Conservation (phyloP, 2,888 invertebrate genomes). For the Clanis bilineata region DNA sequence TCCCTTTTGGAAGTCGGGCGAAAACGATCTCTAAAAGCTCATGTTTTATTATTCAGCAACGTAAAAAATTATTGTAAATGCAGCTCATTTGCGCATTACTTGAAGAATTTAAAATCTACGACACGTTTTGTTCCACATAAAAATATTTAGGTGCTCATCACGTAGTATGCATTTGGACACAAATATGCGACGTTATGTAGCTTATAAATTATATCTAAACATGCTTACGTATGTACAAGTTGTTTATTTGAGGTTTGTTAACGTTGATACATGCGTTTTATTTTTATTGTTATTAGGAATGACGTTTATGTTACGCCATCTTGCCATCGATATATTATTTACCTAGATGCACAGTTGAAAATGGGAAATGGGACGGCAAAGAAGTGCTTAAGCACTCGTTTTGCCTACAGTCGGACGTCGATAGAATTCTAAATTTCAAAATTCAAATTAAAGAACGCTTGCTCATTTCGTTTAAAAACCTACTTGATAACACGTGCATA, state of each 20-base stretch:
- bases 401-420: no score
- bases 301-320: background rate
- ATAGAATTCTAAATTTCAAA: no score
- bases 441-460: no score
- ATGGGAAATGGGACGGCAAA: no score
- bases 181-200: constrained; percentile 8
- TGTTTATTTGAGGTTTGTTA: background rate
- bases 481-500: no score
- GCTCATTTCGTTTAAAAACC: no score
- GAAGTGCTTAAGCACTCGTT: no score
- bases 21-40: background rate
- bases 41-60: background rate
- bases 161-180: constrained; percentile 11
- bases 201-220: constrained; percentile 17
- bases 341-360: no score
- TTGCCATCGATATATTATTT: no score
- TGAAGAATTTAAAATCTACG: constrained; percentile 12
- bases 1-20: no score
- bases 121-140: constrained; percentile 19
- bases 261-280: background rate
- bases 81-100: constrained; percentile 15
- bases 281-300: background rate
- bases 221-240: constrained; percentile 1
- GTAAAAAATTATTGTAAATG: constrained; percentile 10
- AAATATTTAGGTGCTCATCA: constrained; percentile 18